Evolutionary conservation across 2,797 vertebrate species (phyloP), one percentile per base, ranked within the genome.

Genomic region (Smutsia gigantea): DNA sequence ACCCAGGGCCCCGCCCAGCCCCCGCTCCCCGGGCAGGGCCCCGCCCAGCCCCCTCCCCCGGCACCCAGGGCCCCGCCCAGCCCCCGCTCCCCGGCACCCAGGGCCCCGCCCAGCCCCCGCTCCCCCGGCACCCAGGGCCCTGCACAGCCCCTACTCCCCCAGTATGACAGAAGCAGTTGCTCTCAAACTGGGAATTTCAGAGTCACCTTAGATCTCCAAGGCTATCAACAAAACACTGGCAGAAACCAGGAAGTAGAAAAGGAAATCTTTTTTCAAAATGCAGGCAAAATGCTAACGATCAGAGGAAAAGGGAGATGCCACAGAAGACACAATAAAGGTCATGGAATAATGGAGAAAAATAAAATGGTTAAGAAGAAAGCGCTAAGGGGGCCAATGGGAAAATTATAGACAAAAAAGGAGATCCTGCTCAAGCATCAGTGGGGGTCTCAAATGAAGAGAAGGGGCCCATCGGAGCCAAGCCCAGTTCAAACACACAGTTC

Each of bases 351-450:
- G 2, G 8, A 84, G 37, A 61, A n/a, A 31, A n/a, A 19, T 6
- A 59, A 66, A 53, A 37, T 0, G 25, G 49, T 66, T 42, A 64
- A 59, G 7, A 19, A 66, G 19, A 18, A 27, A n/a, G 49, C 7
- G 0, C 4, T 6, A 2, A 53, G 23, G 57, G 61, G 46, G 37
- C 5, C 18, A 29, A 34, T n/a, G 27, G 11, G 68, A 21, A 25
- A 83, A 34, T 2, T 2, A n/a, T 0, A 7, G 21, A 53, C 1
- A 4, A 4, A 34, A 29, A 69, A 34, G 87, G 59, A 37, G 51
- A 29, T 5, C 31, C 18, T 2, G 5, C 1, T 37, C 0, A 2
- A 1, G 1, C 23, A 2, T 7, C 29, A 1, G 59, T 0, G 17
- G 46, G 18, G 18, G 55, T 15, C 23, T 5, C 2, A 11, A 1